Percentiles rank a stretch among this genome's conserved stretches.
phyloP scores from a whole-genome alignment of 2,797 vertebrate genomes.

The Rhincodon typus region DNA sequence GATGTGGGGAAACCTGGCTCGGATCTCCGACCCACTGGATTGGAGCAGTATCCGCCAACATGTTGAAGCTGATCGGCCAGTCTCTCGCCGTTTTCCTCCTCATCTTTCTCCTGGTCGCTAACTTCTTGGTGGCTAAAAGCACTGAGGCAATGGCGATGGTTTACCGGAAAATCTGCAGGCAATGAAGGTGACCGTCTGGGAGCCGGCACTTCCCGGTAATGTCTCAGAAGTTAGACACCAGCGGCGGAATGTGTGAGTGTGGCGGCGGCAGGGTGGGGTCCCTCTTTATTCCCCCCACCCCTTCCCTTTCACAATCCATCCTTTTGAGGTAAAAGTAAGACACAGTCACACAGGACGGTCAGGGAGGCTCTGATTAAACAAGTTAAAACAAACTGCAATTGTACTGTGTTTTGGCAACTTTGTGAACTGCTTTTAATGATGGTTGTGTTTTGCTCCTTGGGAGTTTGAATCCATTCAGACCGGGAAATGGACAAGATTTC shows the following conservation, averaged over 20 bases:
- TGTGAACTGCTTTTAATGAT: neutral
- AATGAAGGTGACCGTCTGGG: neutral
- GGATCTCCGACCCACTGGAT: neutral
- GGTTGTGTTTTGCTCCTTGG: too few relatives aligned
- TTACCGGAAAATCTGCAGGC: conserved; percentile 30
- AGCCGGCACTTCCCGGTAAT: neutral
- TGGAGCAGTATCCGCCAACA: neutral
- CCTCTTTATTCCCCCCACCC: too few relatives aligned
- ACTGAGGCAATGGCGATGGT: conserved; percentile 29
- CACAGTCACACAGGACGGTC: too few relatives aligned
- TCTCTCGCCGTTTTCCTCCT: conserved; percentile 40
- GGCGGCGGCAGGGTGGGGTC: neutral
- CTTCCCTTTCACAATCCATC: too few relatives aligned
- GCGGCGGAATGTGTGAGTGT: too few relatives aligned
- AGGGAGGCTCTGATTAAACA: too few relatives aligned
- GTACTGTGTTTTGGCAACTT: neutral
- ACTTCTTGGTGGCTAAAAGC: conserved; percentile 42
- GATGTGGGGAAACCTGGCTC: too few relatives aligned
- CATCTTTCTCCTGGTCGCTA: conserved; percentile 40
- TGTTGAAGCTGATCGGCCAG: conserved; percentile 36
- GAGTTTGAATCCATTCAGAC: neutral
- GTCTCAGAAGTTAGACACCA: too few relatives aligned
- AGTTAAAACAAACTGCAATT: too few relatives aligned
- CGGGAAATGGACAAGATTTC: neutral
- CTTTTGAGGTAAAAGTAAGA: too few relatives aligned